These are phyloP conservation scores for Erpetoichthys calabaricus DNA, from an alignment of 2,797 vertebrate genomes.

Conservation along the genomic window DNA sequence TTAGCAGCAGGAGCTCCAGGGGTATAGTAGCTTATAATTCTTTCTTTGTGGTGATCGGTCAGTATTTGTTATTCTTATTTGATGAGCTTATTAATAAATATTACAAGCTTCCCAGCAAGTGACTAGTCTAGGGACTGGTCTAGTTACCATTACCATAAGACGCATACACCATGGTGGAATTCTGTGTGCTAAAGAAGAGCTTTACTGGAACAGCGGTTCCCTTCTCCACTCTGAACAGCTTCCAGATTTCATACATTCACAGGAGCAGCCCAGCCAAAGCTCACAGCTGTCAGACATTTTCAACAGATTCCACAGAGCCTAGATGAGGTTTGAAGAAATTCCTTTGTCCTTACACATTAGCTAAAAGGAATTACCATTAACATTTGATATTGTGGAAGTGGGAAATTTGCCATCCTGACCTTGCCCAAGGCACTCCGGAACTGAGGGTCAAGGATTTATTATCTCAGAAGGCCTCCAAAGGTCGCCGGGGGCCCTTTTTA, in stretches of 20 bases:
- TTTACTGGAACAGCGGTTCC: constrained; percentile 31
- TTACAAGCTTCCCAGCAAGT: no score
- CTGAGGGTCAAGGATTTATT: constrained; percentile 73
- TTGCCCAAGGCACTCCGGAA: constrained; percentile 85
- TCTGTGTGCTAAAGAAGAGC: neutral
- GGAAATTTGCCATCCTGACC: constrained; percentile 80
- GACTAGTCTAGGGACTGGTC: no score
- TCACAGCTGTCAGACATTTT: constrained; percentile 94
- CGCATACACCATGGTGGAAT: no score
- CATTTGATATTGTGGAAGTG: constrained; percentile 96
- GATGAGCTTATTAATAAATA: no score
- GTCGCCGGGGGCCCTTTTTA: constrained; percentile 43
- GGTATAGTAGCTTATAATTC: no score
- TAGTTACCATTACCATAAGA: no score
- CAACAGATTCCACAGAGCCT: constrained; percentile 87
- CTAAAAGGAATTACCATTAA: constrained; percentile 88
- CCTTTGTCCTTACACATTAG: constrained; percentile 84
- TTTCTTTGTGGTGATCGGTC: no score
- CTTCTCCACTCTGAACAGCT: constrained; percentile 46
- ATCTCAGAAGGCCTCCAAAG: constrained; percentile 68
- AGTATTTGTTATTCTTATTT: no score
- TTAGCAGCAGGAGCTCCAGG: no score
- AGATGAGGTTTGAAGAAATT: constrained; percentile 81
- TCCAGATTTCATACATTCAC: constrained; percentile 73
- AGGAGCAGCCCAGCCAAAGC: constrained; percentile 63